phyloP scores from a whole-genome alignment of 2,797 vertebrate species.

The Hoplostethus atlanticus region DNA sequence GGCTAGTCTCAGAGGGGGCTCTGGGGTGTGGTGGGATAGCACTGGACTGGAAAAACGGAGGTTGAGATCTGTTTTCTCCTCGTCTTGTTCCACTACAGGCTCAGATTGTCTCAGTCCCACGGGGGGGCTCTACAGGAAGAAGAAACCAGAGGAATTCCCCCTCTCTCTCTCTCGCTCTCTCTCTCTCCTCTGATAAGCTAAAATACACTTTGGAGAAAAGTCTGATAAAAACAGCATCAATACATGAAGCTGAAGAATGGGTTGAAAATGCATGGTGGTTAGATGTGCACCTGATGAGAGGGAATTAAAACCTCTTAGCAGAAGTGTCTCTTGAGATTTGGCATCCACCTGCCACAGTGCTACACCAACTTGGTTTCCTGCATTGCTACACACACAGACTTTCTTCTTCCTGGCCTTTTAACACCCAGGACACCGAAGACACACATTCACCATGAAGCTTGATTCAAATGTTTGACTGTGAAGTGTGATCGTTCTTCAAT shows the following conservation, averaged over 20 bases:
- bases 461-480: slow-evolving; percentile 45
- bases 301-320: slow-evolving; percentile 9
- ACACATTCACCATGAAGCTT: neutral
- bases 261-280: slow-evolving; percentile 3
- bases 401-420: slow-evolving; percentile 4
- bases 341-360: slow-evolving; percentile 26
- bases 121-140: slow-evolving; percentile 56
- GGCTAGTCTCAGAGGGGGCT: slow-evolving; percentile 18
- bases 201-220: slow-evolving; percentile 23
- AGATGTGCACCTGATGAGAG: slow-evolving; percentile 2
- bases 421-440: slow-evolving; percentile 4
- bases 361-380: slow-evolving; percentile 19
- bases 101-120: slow-evolving; percentile 54
- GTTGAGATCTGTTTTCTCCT: slow-evolving; percentile 46
- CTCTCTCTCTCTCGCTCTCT: slow-evolving; percentile 13
- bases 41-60: slow-evolving; percentile 46
- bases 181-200: slow-evolving; percentile 22
- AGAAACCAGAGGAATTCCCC: slow-evolving; percentile 32
- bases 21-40: slow-evolving; percentile 48
- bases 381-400: slow-evolving; percentile 1
- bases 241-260: slow-evolving; percentile 33
- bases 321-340: slow-evolving; percentile 27
- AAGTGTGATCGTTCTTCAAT: slow-evolving; percentile 31
- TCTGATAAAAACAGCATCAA: slow-evolving; percentile 21
- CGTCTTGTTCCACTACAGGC: slow-evolving; percentile 28